Evolutionary conservation across 2,888 invertebrate species (phyloP).

Genomic region (Amiota minor): DNA sequence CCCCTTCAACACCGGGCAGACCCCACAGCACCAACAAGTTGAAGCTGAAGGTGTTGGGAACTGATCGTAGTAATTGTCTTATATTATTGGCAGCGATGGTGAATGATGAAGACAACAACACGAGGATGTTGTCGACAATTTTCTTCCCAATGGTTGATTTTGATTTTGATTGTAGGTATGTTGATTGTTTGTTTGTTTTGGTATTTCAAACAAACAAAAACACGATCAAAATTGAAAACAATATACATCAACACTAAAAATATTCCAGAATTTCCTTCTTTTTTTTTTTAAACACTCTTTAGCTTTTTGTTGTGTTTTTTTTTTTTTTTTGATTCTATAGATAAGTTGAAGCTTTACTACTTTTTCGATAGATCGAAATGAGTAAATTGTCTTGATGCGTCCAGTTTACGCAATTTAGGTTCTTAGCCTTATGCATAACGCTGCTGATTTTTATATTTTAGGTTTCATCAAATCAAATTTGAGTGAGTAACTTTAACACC

Average conservation of each 20-base stretch:
- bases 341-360: no score
- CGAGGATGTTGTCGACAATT: background rate
- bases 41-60: conserved; percentile 47
- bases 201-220: no score
- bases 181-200: no score
- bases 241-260: no score
- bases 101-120: conserved; percentile 12
- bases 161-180: background rate
- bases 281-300: no score
- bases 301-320: no score
- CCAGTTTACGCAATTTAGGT: conserved; percentile 23
- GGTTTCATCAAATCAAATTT: background rate
- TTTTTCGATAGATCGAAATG: no score
- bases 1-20: conserved; percentile 63
- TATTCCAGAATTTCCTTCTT: no score
- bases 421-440: conserved; percentile 16
- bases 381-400: background rate
- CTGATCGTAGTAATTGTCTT: conserved; percentile 36
- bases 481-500: background rate
- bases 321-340: no score
- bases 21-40: conserved; percentile 60
- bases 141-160: background rate
- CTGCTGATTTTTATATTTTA: background rate
- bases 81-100: conserved; percentile 6
- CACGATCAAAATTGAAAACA: no score